Percentiles rank a stretch among this genome's conserved stretches.
phyloP scores from a whole-genome alignment of 2,888 invertebrate genomes.

The Dysmachus trigonus region DNA sequence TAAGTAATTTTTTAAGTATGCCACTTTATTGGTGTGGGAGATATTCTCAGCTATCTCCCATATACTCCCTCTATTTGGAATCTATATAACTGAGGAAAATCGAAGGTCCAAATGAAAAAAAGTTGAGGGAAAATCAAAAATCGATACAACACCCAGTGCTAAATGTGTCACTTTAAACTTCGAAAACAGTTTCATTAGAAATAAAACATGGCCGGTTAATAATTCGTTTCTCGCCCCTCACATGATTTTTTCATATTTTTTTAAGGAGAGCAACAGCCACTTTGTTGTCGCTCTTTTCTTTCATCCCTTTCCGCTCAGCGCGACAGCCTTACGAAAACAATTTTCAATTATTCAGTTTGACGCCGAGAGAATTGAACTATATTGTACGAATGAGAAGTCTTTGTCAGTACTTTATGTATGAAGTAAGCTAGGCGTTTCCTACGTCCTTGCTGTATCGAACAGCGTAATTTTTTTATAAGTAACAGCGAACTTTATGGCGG shows the following conservation, averaged over 20 bases:
- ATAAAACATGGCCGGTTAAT: constrained; percentile 19
- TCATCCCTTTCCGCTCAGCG: background rate
- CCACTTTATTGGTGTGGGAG: background rate
- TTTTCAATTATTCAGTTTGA: background rate
- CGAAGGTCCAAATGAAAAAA: background rate
- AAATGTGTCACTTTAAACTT: background rate
- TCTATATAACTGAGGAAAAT: background rate
- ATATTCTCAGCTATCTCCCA: background rate
- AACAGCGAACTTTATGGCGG: background rate
- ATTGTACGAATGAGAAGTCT: background rate
- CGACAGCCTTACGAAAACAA: background rate
- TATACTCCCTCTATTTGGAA: background rate
- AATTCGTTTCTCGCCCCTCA: background rate
- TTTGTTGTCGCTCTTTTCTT: background rate
- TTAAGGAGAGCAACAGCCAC: background rate
- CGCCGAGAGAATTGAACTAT: background rate
- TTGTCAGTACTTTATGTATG: background rate
- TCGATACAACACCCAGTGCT: constrained; percentile 22
- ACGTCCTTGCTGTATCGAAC: background rate
- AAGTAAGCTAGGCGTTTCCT: background rate
- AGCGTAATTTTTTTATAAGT: background rate
- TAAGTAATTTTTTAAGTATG: background rate
- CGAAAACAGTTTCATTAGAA: background rate
- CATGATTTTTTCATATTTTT: background rate
- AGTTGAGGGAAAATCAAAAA: background rate